These are phyloP conservation scores for Neoseiulus cucumeris DNA, from an alignment of 1,140 invertebrate genomes.

Conservation along the genomic window DNA sequence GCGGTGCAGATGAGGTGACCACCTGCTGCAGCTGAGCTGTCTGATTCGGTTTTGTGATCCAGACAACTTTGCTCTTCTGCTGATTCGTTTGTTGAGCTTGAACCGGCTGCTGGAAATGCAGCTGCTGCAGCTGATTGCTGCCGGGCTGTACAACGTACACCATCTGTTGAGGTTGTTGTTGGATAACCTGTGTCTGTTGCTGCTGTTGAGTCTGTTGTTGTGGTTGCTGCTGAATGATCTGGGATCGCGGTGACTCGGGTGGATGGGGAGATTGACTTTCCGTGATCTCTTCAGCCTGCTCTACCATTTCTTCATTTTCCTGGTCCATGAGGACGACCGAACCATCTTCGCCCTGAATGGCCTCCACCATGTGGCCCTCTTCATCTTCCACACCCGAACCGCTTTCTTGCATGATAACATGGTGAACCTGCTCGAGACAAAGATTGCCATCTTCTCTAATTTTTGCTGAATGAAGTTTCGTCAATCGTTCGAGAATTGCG, in stretches of 20 bases:
- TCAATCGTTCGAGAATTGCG: no score
- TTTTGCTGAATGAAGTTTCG: no score
- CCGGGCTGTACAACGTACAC: conserved; percentile 1
- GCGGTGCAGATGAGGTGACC: not conserved
- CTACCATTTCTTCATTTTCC: not conserved
- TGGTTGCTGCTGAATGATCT: no score
- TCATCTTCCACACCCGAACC: not conserved
- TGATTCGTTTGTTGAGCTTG: not conserved
- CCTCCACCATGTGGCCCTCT: not conserved
- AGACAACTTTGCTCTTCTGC: not conserved
- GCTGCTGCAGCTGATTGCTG: not conserved
- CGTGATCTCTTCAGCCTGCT: not conserved
- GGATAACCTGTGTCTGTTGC: not conserved
- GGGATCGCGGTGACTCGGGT: no score
- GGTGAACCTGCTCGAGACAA: not conserved
- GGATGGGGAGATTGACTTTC: no score
- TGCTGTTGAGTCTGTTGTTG: not conserved
- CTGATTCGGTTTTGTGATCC: not conserved
- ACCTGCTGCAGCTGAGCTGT: not conserved
- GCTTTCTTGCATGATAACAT: not conserved
- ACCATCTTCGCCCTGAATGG: not conserved
- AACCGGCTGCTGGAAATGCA: not conserved
- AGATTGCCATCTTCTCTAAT: no score
- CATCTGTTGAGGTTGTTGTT: not conserved
- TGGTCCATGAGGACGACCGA: not conserved